Evolutionary conservation across 2,888 invertebrate genomes (phyloP).

Genomic region (Electrophaes corylata): DNA sequence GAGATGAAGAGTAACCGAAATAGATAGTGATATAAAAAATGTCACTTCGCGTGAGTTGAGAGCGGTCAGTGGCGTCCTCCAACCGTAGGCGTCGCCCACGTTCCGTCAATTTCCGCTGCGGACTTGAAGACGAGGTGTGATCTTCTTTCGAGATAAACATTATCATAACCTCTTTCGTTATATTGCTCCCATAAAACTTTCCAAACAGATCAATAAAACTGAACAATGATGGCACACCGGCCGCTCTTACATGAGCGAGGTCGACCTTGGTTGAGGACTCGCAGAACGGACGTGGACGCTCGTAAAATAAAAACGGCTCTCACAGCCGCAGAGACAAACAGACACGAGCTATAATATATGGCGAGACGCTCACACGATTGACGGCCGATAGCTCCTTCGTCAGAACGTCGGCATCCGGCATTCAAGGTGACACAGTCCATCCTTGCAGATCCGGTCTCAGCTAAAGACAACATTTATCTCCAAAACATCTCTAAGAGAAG

Average conservation of each 20-base stretch:
- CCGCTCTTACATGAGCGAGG: slow-evolving; percentile 40
- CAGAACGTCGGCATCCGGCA: slow-evolving; percentile 78
- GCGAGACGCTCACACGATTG: slow-evolving; percentile 77
- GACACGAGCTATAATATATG: slow-evolving; percentile 72
- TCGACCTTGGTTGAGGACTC: slow-evolving; percentile 75
- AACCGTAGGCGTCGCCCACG: slow-evolving; percentile 78
- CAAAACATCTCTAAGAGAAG: slow-evolving; percentile 12
- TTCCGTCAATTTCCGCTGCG: slow-evolving; percentile 68
- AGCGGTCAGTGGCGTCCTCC: slow-evolving; percentile 65
- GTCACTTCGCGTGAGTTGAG: slow-evolving; percentile 58
- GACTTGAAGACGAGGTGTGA: slow-evolving; percentile 58
- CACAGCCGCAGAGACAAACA: slow-evolving; percentile 71
- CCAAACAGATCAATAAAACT: slow-evolving; percentile 31
- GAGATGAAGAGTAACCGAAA: slow-evolving; percentile 55
- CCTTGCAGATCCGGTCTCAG: slow-evolving; percentile 74
- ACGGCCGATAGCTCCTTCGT: slow-evolving; percentile 77
- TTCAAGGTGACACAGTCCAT: slow-evolving; percentile 80
- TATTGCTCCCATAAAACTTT: slow-evolving; percentile 34
- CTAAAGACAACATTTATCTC: slow-evolving; percentile 40
- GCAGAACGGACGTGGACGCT: slow-evolving; percentile 73
- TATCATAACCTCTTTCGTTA: slow-evolving; percentile 28
- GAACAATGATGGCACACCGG: slow-evolving; percentile 48
- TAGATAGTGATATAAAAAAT: slow-evolving; percentile 68
- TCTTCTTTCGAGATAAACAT: slow-evolving; percentile 31
- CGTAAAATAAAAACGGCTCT: slow-evolving; percentile 78